Conservation (phyloP, 2,113 vertebrate genomes). For the Podiceps cristatus region DNA sequence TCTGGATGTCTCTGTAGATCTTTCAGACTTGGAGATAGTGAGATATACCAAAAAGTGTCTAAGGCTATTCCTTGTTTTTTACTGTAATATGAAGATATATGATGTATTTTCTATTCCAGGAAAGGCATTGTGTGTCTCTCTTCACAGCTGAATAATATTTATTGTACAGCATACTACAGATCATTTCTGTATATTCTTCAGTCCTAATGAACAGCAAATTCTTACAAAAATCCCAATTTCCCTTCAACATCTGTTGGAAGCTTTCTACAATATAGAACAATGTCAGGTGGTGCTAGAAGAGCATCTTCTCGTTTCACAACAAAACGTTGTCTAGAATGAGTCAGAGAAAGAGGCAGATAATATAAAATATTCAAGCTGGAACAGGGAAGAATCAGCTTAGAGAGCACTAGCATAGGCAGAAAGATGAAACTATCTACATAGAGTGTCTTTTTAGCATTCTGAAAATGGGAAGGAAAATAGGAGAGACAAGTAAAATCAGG, state of each 20-base stretch:
- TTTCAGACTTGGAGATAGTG: background rate
- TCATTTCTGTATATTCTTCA: background rate
- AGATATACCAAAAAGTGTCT: background rate
- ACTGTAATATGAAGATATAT: background rate
- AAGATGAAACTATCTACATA: background rate
- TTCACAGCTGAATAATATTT: background rate
- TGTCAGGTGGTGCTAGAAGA: background rate
- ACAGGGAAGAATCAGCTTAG: background rate
- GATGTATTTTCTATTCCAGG: background rate
- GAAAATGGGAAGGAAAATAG: background rate
- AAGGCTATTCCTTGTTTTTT: background rate
- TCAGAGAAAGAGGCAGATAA: background rate
- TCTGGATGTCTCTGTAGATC: background rate
- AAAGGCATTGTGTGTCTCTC: background rate
- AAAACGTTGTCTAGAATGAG: background rate
- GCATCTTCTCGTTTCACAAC: background rate
- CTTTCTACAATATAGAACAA: background rate
- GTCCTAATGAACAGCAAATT: background rate
- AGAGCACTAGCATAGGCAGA: background rate
- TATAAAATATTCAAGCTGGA: background rate
- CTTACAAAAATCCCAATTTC: background rate
- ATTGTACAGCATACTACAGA: background rate
- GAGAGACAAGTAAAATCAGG: background rate
- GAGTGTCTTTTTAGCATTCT: background rate
- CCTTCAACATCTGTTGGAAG: background rate